Evolutionary conservation across 2,888 invertebrate genomes (phyloP), one percentile per base, ranked within the genome.

Genomic region (Idaea dimidiata): DNA sequence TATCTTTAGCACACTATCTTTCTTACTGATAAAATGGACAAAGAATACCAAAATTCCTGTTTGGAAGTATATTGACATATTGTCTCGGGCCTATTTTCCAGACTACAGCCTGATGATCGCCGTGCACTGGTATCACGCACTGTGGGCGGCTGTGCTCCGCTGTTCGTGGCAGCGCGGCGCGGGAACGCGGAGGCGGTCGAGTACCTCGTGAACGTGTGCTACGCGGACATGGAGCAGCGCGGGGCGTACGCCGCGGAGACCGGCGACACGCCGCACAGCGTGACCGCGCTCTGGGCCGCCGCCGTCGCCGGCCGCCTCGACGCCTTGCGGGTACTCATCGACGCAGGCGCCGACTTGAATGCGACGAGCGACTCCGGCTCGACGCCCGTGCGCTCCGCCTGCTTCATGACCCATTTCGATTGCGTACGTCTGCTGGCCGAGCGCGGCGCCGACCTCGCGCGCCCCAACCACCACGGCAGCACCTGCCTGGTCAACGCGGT

Each of bases 401-500:
- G 98, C 87, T 98, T 97, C 88, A 97, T 98, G 97, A 96, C 97
- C 66, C 96, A 97, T 88, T 88, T 95, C 66, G 96, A 96, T 78
- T 96, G 88, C 82, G 97, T 97, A 62, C 94, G 95, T 72, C 95
- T 94, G 85, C 93, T 97, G 72, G 95, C 96, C 59, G 93, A 94
- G 80, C 94, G 95, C 82, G 97, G 97, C 66, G 97, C 97, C n/a
- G 96, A 97, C 86, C 95, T 97, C 72, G 94, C 95, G 74, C 94
- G 94, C 72, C 95, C 98, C 6, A 98, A 98, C 89, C 96, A 96
- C 83, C 97, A 97, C 88, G 98, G 98, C 64, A 98, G 98, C 65
- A 98, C 98, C 0, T 98, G 98, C 86, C 93, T 98, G 68, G 98
- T 98, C 76, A 98, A 98, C 89, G 96, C 97, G 1, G 97, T 98